Conservation (phyloP, 2,888 invertebrate species). For the Drosophila pegasa region DNA sequence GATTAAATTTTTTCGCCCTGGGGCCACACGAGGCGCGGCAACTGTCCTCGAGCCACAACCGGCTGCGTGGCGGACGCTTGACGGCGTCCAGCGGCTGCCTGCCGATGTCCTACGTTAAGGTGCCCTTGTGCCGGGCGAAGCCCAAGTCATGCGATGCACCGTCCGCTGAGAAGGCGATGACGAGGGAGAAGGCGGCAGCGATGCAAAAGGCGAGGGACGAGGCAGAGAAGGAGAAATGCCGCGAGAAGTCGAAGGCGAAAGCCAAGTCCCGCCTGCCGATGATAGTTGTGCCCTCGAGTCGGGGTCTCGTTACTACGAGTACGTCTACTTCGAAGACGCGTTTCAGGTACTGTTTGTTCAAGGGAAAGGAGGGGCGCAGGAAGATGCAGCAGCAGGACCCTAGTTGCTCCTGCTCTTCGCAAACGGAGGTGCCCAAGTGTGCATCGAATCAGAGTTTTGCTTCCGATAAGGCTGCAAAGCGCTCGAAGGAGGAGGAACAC, state of each 20-base stretch:
- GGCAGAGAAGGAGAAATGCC: no score
- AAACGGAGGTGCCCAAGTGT: background rate
- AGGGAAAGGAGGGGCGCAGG: background rate
- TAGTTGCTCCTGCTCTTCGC: background rate
- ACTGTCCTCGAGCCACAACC: background rate
- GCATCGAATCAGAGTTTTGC: background rate
- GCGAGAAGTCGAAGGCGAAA: background rate
- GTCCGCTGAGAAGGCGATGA: background rate
- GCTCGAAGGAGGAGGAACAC: background rate
- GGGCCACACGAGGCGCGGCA: background rate
- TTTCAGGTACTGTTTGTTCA: background rate
- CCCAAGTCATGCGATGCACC: background rate
- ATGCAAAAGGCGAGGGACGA: background rate
- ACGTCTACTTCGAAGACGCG: background rate
- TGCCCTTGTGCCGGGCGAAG: background rate
- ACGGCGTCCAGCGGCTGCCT: background rate
- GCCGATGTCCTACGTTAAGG: background rate
- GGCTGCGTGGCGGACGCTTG: conserved; percentile 23
- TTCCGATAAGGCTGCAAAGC: background rate
- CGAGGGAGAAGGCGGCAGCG: background rate
- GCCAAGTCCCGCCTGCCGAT: conserved; percentile 13
- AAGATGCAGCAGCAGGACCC: background rate
- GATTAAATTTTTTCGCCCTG: background rate
- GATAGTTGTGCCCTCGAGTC: conserved; percentile 28
- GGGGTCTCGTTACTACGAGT: background rate